Percentiles rank a stretch among this genome's conserved stretches.
These are phyloP conservation scores for Diceros bicornis DNA, from an alignment of 2,797 vertebrate species.

Conservation along the genomic window DNA sequence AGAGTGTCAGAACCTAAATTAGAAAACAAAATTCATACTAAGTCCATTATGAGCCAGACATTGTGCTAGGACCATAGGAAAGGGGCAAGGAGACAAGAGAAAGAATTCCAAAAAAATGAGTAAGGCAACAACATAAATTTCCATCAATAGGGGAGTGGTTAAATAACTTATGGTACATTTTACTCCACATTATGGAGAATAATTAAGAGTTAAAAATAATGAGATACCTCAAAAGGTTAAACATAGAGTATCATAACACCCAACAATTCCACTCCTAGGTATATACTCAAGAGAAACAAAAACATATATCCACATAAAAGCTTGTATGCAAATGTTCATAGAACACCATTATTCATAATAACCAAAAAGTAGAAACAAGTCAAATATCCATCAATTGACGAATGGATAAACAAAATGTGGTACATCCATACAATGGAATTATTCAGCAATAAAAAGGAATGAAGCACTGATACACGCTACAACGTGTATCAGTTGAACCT, in stretches of 20 bases:
- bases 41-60: not conserved
- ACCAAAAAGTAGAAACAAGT: not conserved
- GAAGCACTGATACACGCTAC: not conserved
- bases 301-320: not conserved
- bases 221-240: not conserved
- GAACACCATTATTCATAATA: not conserved
- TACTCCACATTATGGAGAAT: not conserved
- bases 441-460: not conserved
- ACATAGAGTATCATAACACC: not conserved
- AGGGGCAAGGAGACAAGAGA: not conserved
- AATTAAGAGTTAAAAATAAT: not conserved
- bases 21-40: not conserved
- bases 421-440: not conserved
- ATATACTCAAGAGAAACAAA: not conserved
- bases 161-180: not conserved
- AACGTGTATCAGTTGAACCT: not conserved
- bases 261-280: not conserved
- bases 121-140: not conserved
- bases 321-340: not conserved
- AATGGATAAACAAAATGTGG: not conserved
- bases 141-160: not conserved
- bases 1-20: not conserved
- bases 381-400: not conserved
- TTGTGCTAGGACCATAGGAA: not conserved
- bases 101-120: not conserved